These are phyloP conservation scores for Aethes cnicana DNA, from an alignment of 2,888 invertebrate genomes.

Conservation along the genomic window DNA sequence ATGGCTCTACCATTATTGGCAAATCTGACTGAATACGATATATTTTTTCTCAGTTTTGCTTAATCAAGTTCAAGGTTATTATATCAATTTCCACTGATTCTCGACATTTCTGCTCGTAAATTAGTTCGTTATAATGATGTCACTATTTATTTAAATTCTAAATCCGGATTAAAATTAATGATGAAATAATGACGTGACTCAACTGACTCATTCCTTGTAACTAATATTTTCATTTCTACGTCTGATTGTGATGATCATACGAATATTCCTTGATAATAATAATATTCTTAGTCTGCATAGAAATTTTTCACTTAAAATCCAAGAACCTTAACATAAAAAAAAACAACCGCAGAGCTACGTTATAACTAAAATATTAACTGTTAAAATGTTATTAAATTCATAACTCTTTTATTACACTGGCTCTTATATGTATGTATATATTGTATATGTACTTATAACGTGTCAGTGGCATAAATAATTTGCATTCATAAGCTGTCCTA, in stretches of 20 bases:
- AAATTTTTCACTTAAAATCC: too few relatives aligned
- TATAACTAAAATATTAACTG: constrained; percentile 1
- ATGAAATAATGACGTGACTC: neutral
- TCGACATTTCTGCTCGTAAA: neutral
- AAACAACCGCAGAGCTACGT: too few relatives aligned
- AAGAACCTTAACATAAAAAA: too few relatives aligned
- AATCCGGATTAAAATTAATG: neutral
- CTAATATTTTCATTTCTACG: too few relatives aligned
- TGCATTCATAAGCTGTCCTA: constrained; percentile 8
- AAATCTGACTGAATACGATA: too few relatives aligned
- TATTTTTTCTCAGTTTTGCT: neutral
- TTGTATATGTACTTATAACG: neutral
- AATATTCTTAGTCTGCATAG: too few relatives aligned
- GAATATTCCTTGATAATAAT: too few relatives aligned
- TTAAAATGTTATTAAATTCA: neutral
- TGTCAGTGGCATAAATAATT: constrained; percentile 2
- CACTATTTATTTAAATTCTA: constrained; percentile 1
- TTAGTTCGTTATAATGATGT: neutral
- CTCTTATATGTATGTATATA: too few relatives aligned
- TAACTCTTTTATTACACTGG: neutral
- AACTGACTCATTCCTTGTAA: too few relatives aligned
- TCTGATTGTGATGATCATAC: too few relatives aligned
- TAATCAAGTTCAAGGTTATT: constrained; percentile 13
- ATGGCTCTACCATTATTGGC: too few relatives aligned
- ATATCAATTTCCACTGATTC: neutral